Percentiles rank a stretch among this genome's conserved stretches.
phyloP scores from a whole-genome alignment of 2,113 vertebrate genomes.

The Oxygymnocypris stewartii region DNA sequence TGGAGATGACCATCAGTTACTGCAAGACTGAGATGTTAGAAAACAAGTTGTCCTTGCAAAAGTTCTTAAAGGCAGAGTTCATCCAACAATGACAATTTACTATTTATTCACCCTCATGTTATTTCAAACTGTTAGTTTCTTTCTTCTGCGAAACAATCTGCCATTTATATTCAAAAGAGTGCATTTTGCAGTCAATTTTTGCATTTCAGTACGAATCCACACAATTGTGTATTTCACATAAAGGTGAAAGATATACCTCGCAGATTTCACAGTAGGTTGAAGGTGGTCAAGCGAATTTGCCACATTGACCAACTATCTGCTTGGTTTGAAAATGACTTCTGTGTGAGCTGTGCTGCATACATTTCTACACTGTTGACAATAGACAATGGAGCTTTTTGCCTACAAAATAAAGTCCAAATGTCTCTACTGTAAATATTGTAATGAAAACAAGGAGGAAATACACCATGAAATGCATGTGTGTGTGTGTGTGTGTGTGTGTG shows the following conservation, averaged over 20 bases:
- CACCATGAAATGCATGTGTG: background rate
- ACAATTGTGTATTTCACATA: background rate
- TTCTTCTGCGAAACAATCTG: background rate
- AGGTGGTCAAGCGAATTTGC: background rate
- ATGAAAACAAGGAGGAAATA: background rate
- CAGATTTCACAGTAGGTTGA: background rate
- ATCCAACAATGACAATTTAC: background rate
- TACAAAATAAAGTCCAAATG: background rate
- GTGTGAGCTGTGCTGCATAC: background rate
- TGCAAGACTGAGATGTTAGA: background rate
- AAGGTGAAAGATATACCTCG: background rate
- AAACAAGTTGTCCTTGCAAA: background rate
- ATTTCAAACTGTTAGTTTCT: background rate
- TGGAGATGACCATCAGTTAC: background rate
- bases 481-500: too few relatives aligned
- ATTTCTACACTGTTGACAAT: background rate
- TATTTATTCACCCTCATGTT: background rate
- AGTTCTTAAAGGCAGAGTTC: constrained; percentile 1
- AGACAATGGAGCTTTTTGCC: background rate
- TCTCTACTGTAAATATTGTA: background rate
- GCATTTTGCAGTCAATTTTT: background rate
- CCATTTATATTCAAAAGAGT: background rate
- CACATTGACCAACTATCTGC: background rate
- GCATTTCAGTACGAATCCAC: background rate
- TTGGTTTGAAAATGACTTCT: background rate